Conservation (phyloP, 2,113 vertebrate genomes). For the Trichechus manatus region DNA sequence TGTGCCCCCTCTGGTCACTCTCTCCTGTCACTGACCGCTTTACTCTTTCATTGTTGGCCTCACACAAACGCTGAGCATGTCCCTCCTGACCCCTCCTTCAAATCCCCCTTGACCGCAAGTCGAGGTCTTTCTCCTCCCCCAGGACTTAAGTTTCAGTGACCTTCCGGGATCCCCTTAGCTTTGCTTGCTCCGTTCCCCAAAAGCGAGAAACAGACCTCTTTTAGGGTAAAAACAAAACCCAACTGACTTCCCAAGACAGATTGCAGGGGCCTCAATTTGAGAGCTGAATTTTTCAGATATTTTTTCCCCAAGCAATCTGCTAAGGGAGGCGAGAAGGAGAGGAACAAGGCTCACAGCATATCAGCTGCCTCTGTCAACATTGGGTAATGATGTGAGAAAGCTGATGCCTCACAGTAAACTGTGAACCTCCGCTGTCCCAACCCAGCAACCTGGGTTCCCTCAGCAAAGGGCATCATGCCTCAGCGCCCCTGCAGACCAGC, state of each 20-base stretch:
- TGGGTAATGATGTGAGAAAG: constrained; percentile 55
- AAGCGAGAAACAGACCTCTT: not conserved
- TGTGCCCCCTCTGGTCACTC: not conserved
- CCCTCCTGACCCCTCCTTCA: not conserved
- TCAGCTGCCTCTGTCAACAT: constrained; percentile 62
- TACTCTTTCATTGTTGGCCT: not conserved
- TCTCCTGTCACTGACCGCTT: not conserved
- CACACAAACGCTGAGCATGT: fast-evolving
- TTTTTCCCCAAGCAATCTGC: constrained; percentile 64
- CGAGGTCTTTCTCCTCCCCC: not conserved
- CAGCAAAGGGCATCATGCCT: not conserved
- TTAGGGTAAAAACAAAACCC: not conserved
- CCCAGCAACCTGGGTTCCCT: not conserved
- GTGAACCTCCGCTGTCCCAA: not conserved
- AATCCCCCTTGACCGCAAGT: not conserved
- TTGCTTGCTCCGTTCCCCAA: not conserved
- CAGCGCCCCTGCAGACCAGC: not conserved
- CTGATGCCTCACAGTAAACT: not conserved
- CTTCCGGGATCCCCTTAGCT: not conserved
- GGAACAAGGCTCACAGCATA: not conserved
- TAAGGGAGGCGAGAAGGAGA: constrained; percentile 66
- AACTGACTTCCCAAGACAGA: not conserved
- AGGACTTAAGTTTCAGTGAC: not conserved
- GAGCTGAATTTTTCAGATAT: constrained; percentile 37
- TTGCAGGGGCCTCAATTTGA: constrained; percentile 12